Conservation (phyloP, 1,140 invertebrate genomes). For the Zaprionus kolodkinae region DNA sequence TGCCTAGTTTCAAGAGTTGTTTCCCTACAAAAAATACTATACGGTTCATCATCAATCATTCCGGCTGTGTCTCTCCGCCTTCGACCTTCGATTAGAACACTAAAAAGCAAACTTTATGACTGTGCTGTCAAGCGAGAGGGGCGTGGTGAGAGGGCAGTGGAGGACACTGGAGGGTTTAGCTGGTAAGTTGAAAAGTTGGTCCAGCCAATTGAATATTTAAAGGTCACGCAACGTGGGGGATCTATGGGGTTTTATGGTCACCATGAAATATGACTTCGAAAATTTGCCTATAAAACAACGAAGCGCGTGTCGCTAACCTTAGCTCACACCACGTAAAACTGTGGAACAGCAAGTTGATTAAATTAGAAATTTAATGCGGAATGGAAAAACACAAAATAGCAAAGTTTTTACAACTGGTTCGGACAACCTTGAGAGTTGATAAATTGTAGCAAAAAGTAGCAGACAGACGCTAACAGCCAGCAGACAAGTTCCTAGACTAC, state of each 20-base stretch:
- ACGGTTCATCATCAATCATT: slow-evolving; percentile 71
- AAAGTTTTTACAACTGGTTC: slow-evolving; percentile 72
- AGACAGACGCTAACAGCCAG: slow-evolving; percentile 38
- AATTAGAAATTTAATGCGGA: slow-evolving; percentile 75
- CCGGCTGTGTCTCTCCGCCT: slow-evolving; percentile 36
- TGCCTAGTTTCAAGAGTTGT: slow-evolving; percentile 14
- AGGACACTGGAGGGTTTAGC: not conserved
- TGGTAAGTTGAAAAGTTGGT: slow-evolving; percentile 20
- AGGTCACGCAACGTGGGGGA: slow-evolving; percentile 22
- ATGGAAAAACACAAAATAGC: slow-evolving; percentile 51
- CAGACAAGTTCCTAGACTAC: not conserved
- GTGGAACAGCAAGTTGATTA: slow-evolving; percentile 67
- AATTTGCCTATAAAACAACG: slow-evolving; percentile 31
- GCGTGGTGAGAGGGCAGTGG: no score
- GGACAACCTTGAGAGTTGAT: slow-evolving; percentile 72
- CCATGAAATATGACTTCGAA: slow-evolving; percentile 49
- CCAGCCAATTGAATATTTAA: slow-evolving; percentile 67
- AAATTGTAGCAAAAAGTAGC: slow-evolving; percentile 76
- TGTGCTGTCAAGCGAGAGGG: not conserved
- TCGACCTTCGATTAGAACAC: slow-evolving; percentile 54
- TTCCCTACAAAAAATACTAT: not conserved
- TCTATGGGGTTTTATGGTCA: slow-evolving; percentile 47
- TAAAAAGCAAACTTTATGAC: slow-evolving; percentile 35
- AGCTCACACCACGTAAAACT: not conserved
- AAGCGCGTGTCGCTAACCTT: not conserved